Evolutionary conservation across 1,140 invertebrate species (phyloP), one percentile per base, ranked within the genome.

Genomic region (Leucophenga varia): DNA sequence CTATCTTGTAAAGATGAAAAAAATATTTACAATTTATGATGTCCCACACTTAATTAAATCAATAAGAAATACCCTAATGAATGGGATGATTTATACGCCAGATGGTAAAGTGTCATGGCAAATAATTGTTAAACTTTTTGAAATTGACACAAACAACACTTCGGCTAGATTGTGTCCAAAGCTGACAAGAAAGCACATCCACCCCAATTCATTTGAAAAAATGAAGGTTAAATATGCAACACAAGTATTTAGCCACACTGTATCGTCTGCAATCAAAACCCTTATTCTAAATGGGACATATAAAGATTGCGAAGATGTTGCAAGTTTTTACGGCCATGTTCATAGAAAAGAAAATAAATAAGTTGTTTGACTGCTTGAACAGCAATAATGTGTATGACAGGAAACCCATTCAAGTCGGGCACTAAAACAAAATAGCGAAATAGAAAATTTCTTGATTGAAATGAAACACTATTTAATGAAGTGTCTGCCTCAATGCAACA

Each of bases 211-310:
- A 5, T 47, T 47, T 20, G 46, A 47, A 16, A 47, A 41, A 40
- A 42, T 42, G 30, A 48, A 42, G 20, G 31, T 48, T 35, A 48
- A 48, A 42, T 48, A 42, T 36, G 39, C 38, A 21, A 47, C 37
- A 14, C 37, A 48, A 31, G 17, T 47, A 31, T 47, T 47, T 34
- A 30, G 47, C 38, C 47, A 42, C 13, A 42, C 47, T 3, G 47
- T 42, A n/a, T 8, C 47, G 8, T 14, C 47, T 25, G 47, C 38
- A 25, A n/a, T 48, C 13, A 34, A 30, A 25, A 48, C 39, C 0
- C n/a, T 48, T 5, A 48, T 48, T 12, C 9, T 32, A 42, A 35
- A 42, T 36, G 39, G 39, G n/a, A 42, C 30, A 17, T 41, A 31
- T 35, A 10, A 3, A n/a, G 38, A 41, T 20, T 48, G 22, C 22